Conservation (phyloP, 2,113 vertebrate species). For the Odobenus rosmarus region DNA sequence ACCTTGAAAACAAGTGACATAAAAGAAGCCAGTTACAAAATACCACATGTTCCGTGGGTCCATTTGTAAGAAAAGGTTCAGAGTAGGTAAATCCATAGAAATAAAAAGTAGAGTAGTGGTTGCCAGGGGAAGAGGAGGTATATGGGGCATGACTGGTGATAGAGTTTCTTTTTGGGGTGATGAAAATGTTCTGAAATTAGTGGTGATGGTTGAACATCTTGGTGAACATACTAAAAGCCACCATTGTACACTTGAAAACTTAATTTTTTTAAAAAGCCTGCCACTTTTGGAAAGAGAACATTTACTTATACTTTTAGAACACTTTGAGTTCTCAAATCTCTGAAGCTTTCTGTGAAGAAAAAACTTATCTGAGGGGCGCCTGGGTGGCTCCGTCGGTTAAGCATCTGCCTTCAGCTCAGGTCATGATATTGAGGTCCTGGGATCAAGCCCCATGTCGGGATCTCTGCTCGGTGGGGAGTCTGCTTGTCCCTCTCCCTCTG, state of each 20-base stretch:
- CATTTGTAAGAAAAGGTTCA: conserved; percentile 5
- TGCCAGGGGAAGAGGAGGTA: not conserved
- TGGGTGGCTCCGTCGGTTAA: not conserved
- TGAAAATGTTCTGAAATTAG: not conserved
- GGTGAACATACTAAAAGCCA: not conserved
- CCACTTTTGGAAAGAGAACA: not conserved
- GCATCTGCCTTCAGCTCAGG: not conserved
- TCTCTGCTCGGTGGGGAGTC: not conserved
- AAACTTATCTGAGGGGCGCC: not conserved
- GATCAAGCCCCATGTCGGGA: not conserved
- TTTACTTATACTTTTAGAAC: not conserved
- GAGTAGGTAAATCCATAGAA: not conserved
- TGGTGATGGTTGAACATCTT: not conserved
- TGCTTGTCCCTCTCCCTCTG: not conserved
- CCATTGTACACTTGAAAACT: not conserved
- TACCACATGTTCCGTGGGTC: not conserved
- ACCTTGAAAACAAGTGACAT: conserved; percentile 12
- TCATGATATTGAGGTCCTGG: not conserved
- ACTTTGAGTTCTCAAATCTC: conserved; percentile 27
- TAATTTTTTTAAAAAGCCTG: not conserved
- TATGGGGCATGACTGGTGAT: not conserved
- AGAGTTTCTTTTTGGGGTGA: not conserved
- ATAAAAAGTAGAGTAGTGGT: not conserved
- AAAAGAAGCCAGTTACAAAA: not conserved
- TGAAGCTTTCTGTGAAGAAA: conserved; percentile 11